phyloP scores from a whole-genome alignment of 2,888 invertebrate genomes.

The Caenorhabditis parvicauda region DNA sequence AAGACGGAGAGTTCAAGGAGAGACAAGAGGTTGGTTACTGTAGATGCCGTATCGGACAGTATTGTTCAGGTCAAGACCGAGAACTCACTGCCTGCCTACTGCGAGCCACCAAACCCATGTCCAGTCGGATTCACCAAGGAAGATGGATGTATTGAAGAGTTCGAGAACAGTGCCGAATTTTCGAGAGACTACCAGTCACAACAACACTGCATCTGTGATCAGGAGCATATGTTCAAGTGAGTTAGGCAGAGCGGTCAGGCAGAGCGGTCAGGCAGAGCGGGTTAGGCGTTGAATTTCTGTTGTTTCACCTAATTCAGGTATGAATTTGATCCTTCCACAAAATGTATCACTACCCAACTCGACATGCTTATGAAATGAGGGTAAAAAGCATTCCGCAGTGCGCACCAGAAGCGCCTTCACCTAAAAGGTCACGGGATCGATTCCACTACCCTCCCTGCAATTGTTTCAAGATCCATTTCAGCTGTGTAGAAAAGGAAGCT shows the following conservation, averaged over 20 bases:
- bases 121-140: conserved; percentile 85
- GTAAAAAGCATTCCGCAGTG: too few relatives aligned
- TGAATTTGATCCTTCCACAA: too few relatives aligned
- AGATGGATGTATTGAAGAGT: conserved; percentile 64
- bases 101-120: conserved; percentile 98
- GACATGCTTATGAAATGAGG: too few relatives aligned
- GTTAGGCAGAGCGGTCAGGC: too few relatives aligned
- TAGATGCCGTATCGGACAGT: not conserved
- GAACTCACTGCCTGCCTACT: conserved; percentile 89
- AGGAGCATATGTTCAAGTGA: conserved; percentile 76
- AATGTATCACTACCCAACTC: too few relatives aligned
- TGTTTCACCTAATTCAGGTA: too few relatives aligned
- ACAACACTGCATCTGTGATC: conserved; percentile 95
- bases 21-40: conserved; percentile 46
- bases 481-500: conserved; percentile 47
- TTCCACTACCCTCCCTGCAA: too few relatives aligned
- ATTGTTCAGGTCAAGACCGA: conserved; percentile 78
- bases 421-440: too few relatives aligned
- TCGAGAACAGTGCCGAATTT: conserved; percentile 82
- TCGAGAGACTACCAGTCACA: conserved; percentile 87
- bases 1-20: conserved; percentile 61
- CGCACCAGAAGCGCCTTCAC: too few relatives aligned
- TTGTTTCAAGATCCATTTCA: conserved; percentile 13
- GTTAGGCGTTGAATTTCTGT: too few relatives aligned
- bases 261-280: too few relatives aligned